Conservation (phyloP, 2,797 vertebrate genomes). For the Alfaro cultratus region DNA sequence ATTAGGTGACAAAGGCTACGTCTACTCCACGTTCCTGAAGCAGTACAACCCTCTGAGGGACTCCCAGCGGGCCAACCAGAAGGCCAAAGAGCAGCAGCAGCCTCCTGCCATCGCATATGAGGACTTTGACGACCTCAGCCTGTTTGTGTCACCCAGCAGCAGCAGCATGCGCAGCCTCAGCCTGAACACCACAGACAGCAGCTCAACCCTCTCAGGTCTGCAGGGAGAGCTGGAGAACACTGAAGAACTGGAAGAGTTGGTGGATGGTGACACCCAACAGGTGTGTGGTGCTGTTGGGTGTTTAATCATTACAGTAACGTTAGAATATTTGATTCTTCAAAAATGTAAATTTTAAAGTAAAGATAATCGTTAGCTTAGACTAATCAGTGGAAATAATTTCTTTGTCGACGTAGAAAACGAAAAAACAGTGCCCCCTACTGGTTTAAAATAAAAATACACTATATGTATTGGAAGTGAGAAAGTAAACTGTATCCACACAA, state of each 20-base stretch:
- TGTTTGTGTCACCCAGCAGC: constrained; percentile 87
- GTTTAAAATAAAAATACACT: constrained; percentile 17
- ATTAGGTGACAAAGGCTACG: constrained; percentile 85
- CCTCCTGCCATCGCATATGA: constrained; percentile 76
- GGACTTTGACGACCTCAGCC: constrained; percentile 94
- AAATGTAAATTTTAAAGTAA: background rate
- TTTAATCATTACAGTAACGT: background rate
- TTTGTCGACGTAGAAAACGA: constrained; percentile 1
- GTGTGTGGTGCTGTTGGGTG: constrained; percentile 71
- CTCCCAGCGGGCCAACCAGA: constrained; percentile 58
- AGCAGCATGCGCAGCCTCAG: constrained; percentile 78
- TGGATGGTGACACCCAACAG: constrained; percentile 83
- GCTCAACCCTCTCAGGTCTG: constrained; percentile 80
- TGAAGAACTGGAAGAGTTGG: constrained; percentile 53
- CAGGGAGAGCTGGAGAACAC: constrained; percentile 77
- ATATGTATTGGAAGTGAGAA: background rate
- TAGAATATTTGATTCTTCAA: background rate
- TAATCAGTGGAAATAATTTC: background rate
- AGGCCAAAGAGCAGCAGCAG: constrained; percentile 58
- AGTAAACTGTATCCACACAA: background rate
- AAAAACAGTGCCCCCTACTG: constrained; percentile 64
- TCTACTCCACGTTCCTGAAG: constrained; percentile 96
- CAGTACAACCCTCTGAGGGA: constrained; percentile 89
- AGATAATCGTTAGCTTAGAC: background rate
- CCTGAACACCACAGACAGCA: constrained; percentile 76